phyloP scores from a whole-genome alignment of 64 coral and sea anemone species.

The Orbicella faveolata region DNA sequence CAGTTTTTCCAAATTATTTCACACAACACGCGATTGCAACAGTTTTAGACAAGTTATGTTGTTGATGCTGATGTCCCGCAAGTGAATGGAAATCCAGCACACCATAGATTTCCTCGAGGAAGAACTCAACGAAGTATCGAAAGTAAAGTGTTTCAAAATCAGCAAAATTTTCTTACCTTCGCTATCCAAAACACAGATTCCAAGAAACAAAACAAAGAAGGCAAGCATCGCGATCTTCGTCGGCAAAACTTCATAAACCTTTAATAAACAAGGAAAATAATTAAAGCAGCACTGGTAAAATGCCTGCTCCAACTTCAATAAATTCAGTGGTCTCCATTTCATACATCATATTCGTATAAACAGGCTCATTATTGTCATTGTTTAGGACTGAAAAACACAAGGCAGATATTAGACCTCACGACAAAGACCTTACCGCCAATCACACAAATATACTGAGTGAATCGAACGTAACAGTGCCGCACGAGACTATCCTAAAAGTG shows the following conservation, averaged over 20 bases:
- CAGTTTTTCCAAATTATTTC: background rate
- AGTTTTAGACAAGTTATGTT: background rate
- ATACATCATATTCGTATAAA: background rate
- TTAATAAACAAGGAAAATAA: background rate
- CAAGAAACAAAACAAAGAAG: background rate
- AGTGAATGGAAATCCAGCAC: background rate
- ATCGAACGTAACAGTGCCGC: background rate
- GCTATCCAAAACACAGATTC: background rate
- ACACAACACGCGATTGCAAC: background rate
- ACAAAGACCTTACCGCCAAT: background rate
- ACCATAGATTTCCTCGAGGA: background rate
- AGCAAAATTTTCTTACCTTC: slow-evolving; percentile 7
- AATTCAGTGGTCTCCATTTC: background rate
- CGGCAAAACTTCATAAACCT: background rate
- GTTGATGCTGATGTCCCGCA: background rate
- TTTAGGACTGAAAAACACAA: background rate
- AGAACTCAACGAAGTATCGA: background rate
- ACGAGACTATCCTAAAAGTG: too few species aligned
- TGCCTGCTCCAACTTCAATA: too few species aligned
- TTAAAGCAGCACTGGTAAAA: background rate
- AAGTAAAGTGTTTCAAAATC: background rate
- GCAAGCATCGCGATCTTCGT: slow-evolving; percentile 1
- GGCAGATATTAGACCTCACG: background rate
- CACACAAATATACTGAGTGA: background rate
- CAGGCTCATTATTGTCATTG: slow-evolving; percentile 1